Evolutionary conservation across 2,797 vertebrate genomes (phyloP).

Genomic region (Gephyroberyx darwinii): DNA sequence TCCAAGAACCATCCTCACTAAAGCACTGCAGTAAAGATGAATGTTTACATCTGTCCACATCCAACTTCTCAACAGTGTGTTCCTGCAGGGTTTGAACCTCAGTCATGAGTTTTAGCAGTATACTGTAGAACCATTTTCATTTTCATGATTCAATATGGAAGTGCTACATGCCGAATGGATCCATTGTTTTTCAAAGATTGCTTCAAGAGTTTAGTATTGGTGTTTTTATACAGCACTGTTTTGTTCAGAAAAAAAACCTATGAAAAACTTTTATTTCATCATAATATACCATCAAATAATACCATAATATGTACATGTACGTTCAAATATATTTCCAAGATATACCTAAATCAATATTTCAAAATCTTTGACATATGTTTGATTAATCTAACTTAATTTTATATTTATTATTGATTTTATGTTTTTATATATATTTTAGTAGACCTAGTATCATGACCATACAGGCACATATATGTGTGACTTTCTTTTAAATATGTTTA

Average conservation of each 20-base stretch:
- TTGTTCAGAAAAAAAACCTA: not conserved
- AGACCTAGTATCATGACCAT: too few relatives aligned
- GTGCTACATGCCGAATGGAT: not conserved
- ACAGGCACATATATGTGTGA: constrained; percentile 6
- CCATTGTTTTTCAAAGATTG: too few relatives aligned
- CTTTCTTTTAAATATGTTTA: constrained; percentile 19
- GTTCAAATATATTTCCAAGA: too few relatives aligned
- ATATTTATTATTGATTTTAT: too few relatives aligned
- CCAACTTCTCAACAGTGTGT: not conserved
- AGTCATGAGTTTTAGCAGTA: not conserved
- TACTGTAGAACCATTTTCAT: not conserved
- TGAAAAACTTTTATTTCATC: too few relatives aligned
- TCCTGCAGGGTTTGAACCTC: not conserved
- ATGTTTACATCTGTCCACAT: not conserved
- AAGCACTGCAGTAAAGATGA: not conserved
- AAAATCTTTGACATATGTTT: too few relatives aligned
- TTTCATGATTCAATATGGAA: not conserved
- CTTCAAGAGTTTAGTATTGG: not conserved
- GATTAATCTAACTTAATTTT: too few relatives aligned
- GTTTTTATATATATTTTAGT: too few relatives aligned
- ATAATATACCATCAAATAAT: too few relatives aligned
- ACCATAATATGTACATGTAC: too few relatives aligned
- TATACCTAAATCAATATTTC: too few relatives aligned
- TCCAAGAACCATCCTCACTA: not conserved
- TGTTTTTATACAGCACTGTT: not conserved